These are phyloP conservation scores for Eulithis testata DNA, from an alignment of 2,888 invertebrate genomes.

Conservation along the genomic window DNA sequence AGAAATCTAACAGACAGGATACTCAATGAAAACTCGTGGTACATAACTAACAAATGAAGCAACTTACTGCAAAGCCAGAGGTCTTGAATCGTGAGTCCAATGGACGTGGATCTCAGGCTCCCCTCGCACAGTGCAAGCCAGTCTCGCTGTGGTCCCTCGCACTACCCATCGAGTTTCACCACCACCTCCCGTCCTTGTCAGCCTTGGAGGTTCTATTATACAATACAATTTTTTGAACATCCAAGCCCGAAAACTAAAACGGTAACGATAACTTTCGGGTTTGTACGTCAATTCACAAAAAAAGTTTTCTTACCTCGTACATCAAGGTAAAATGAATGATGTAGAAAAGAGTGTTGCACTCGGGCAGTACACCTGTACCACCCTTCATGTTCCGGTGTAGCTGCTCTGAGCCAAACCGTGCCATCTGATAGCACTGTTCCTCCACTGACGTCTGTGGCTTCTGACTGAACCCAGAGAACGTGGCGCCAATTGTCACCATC, in stretches of 20 bases:
- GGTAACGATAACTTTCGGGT: too few species aligned
- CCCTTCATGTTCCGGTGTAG: slow-evolving; percentile 91
- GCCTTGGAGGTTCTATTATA: slow-evolving; percentile 68
- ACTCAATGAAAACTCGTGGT: background rate
- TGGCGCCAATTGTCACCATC: slow-evolving; percentile 80
- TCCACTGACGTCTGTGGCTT: slow-evolving; percentile 74
- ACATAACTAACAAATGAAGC: background rate
- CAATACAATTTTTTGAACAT: too few species aligned
- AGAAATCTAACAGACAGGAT: too few species aligned
- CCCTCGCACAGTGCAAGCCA: slow-evolving; percentile 86
- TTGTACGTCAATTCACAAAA: too few species aligned
- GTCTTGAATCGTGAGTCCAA: slow-evolving; percentile 79
- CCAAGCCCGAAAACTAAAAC: too few species aligned
- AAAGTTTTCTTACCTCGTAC: slow-evolving; percentile 64
- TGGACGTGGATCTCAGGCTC: slow-evolving; percentile 87
- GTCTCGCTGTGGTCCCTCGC: slow-evolving; percentile 81
- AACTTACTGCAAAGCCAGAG: slow-evolving; percentile 75
- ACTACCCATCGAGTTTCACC: slow-evolving; percentile 79
- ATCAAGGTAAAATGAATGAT: slow-evolving; percentile 76
- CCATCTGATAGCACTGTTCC: slow-evolving; percentile 88
- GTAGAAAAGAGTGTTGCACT: slow-evolving; percentile 73
- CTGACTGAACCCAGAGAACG: slow-evolving; percentile 75
- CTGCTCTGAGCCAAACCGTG: slow-evolving; percentile 89
- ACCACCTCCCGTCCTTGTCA: slow-evolving; percentile 65
- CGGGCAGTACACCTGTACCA: slow-evolving; percentile 94